Conservation (phyloP, 2,888 invertebrate species). For the Fabriciana adippe region DNA sequence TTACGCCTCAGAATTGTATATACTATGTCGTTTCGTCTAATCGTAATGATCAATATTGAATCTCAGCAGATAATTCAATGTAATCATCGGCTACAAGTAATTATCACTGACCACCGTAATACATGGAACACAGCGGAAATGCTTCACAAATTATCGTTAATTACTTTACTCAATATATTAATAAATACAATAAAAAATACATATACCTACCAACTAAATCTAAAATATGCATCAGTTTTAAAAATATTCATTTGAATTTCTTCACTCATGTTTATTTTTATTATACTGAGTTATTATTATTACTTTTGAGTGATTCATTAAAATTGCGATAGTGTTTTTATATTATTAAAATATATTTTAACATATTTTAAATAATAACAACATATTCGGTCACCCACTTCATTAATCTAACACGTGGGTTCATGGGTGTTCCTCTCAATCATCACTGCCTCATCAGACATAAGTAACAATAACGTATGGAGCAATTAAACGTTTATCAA, state of each 20-base stretch:
- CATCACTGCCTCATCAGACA: conserved; percentile 60
- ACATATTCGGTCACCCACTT: conserved; percentile 53
- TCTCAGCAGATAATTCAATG: conserved; percentile 49
- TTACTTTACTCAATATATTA: conserved; percentile 36
- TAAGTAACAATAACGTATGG: conserved; percentile 46
- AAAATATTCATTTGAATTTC: too few relatives aligned
- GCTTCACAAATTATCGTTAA: conserved; percentile 46
- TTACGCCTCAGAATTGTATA: neutral
- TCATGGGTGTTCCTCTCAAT: conserved; percentile 58
- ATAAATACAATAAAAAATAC: conserved; percentile 1
- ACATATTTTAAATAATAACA: too few relatives aligned
- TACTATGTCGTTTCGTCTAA: too few relatives aligned
- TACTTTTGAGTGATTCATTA: neutral
- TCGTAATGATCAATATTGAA: conserved; percentile 13
- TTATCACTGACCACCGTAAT: conserved; percentile 46
- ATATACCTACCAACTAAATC: neutral
- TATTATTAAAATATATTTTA: too few relatives aligned
- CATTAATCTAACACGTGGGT: conserved; percentile 57
- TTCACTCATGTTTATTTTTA: neutral
- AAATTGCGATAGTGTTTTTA: neutral
- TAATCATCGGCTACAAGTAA: conserved; percentile 55
- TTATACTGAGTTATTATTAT: too few relatives aligned
- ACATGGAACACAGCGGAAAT: conserved; percentile 37
- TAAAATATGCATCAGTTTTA: too few relatives aligned
- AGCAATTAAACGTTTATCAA: conserved; percentile 38